Percentiles rank a stretch among this genome's conserved stretches.
These are phyloP conservation scores for Stegodyphus dumicola DNA, from an alignment of 1,140 invertebrate species.

Conservation along the genomic window DNA sequence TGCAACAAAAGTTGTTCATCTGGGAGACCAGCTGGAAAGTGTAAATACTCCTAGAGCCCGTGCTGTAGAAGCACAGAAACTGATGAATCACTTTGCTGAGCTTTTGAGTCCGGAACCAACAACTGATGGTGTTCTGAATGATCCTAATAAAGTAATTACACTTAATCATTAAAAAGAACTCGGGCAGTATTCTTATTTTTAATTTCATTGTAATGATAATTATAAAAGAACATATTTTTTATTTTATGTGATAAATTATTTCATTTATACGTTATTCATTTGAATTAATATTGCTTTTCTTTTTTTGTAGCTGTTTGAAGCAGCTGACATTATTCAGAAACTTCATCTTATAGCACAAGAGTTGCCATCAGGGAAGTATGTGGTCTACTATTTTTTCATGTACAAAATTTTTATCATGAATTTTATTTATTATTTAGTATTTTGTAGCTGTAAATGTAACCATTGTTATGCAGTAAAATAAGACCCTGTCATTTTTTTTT, in stretches of 20 bases:
- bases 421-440: too few species aligned
- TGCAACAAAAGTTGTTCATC: constrained; percentile 95
- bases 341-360: constrained; percentile 96
- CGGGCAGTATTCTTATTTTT: too few species aligned
- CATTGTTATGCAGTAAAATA: too few species aligned
- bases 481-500: too few species aligned
- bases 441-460: too few species aligned
- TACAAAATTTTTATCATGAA: too few species aligned
- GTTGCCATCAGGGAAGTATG: constrained; percentile 81
- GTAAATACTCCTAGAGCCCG: constrained; percentile 93
- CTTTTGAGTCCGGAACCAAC: constrained; percentile 89
- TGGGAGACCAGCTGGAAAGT: constrained; percentile 96
- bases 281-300: not conserved
- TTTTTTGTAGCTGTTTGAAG: constrained; percentile 82
- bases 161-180: not conserved
- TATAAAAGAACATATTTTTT: too few species aligned
- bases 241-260: too few species aligned
- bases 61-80: constrained; percentile 92
- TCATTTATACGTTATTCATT: too few species aligned
- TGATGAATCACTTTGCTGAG: constrained; percentile 94
- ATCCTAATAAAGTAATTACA: constrained; percentile 79
- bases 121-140: constrained; percentile 86
- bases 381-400: constrained; percentile 27
- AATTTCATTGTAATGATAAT: too few species aligned
- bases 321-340: constrained; percentile 99